Evolutionary conservation across 2,113 vertebrate genomes (phyloP).

Genomic region (Pithys albifrons): DNA sequence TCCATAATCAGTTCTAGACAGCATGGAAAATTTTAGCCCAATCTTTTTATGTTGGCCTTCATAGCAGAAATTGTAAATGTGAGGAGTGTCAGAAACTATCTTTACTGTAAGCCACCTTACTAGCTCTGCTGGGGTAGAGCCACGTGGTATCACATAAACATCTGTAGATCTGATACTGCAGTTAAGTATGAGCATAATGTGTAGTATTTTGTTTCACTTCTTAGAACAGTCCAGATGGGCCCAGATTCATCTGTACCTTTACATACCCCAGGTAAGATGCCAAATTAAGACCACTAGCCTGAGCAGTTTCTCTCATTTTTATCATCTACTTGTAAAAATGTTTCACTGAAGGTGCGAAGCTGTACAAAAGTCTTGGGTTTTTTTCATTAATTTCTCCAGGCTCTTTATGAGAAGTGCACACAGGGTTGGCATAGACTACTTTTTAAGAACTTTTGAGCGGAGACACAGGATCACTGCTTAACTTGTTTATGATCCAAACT

Average conservation of each 20-base stretch:
- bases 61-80: background rate
- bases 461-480: background rate
- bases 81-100: background rate
- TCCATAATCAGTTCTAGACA: background rate
- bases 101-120: background rate
- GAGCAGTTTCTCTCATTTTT: background rate
- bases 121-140: background rate
- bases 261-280: background rate
- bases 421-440: background rate
- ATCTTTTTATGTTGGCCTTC: background rate
- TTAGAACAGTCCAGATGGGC: background rate
- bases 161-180: background rate
- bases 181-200: background rate
- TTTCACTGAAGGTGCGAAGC: background rate
- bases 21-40: background rate
- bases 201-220: background rate
- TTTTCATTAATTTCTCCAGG: background rate
- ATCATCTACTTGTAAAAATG: background rate
- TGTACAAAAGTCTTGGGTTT: background rate
- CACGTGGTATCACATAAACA: background rate
- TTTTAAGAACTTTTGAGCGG: rapidly evolving
- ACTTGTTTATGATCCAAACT: background rate
- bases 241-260: background rate
- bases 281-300: background rate
- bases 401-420: background rate